Base-by-base conservation (phyloP, 2,113 vertebrate species). In the Balaenoptera acutorostrata region DNA sequence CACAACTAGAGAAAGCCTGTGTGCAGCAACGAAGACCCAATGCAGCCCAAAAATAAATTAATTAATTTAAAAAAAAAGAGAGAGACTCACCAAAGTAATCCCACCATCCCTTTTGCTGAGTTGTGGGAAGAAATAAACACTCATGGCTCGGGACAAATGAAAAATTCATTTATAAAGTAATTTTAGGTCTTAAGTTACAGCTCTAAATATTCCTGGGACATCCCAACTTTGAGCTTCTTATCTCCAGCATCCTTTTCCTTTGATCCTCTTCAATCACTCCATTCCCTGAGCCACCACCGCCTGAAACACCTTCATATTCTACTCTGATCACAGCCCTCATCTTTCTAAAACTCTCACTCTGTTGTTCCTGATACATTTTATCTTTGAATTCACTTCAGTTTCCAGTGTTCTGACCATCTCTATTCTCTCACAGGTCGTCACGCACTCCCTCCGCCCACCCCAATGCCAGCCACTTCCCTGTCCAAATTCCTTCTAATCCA, bases 111-210 rank as follows among this genome's bases (percentile, higher is more conserved):
- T 69, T 94, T 55, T 69, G 23, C 57, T 68, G 27, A 84, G 64
- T 33, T 75, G 33, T 85, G 20, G 36, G 63, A 77, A 77, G 46
- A 90, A 84, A 91, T 8, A 88, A 82, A 90, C 5, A 11, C 33
- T 82, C 15, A 15, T 41, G 39, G 29, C 31, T 66, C 18, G 49
- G 31, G 6, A 39, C 57, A 88, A 78, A n/a, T 64, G 23, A 81
- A 88, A 94, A 90, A 36, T 85, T 61, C 27, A 96, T 61, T 66
- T 92, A 81, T 75, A 93, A 88, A 63, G 46, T 44, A 66, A 71
- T 41, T 77, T 75, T 49, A 49, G 46, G 89, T 88, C 27, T 89
- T 96, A 68, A 44, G 17, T 72, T 84, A 57, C 7, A 95, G 64
- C 23, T 85, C 29, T 63, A 63, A 93, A 46, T 78, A 52, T 14